Percentiles rank a stretch among this genome's conserved stretches.
Evolutionary conservation across 2,888 invertebrate species (phyloP).

Genomic region (Volucella zonaria): DNA sequence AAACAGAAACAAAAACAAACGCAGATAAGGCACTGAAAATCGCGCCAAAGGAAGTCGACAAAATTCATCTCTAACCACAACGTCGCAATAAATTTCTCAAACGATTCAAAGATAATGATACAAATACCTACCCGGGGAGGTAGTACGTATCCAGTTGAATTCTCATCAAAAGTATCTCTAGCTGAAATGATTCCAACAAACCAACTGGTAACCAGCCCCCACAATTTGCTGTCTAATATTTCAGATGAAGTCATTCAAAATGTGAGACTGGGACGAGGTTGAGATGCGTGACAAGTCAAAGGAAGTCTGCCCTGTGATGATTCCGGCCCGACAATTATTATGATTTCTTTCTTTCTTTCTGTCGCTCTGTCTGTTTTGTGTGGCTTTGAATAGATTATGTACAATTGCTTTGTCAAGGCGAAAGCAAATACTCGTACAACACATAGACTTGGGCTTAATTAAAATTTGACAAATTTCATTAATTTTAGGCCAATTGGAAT

Average conservation of each 20-base stretch:
- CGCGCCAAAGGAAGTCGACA: slow-evolving; percentile 53
- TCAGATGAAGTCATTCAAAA: slow-evolving; percentile 48
- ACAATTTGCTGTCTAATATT: slow-evolving; percentile 38
- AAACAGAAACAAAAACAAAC: slow-evolving; percentile 12
- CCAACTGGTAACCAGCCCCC: neutral
- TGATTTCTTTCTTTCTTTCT: slow-evolving; percentile 11
- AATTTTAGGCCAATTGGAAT: neutral
- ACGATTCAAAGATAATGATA: slow-evolving; percentile 20
- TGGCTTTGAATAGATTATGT: slow-evolving; percentile 4
- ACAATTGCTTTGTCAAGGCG: neutral
- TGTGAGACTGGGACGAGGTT: neutral
- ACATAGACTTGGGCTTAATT: slow-evolving; percentile 7
- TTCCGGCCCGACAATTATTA: slow-evolving; percentile 42
- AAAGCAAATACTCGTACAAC: neutral
- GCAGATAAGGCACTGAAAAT: slow-evolving; percentile 6
- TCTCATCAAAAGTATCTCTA: slow-evolving; percentile 48
- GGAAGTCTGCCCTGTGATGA: slow-evolving; percentile 31
- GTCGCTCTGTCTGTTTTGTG: neutral
- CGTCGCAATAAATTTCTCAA: slow-evolving; percentile 53
- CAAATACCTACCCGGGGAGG: slow-evolving; percentile 10
- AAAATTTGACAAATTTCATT: slow-evolving; percentile 21
- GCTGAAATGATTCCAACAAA: slow-evolving; percentile 51
- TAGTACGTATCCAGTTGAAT: slow-evolving; percentile 22
- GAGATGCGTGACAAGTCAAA: slow-evolving; percentile 21
- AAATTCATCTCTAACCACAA: slow-evolving; percentile 45